phyloP scores from a whole-genome alignment of 1,140 invertebrate species.

The Drosophila nasuta region DNA sequence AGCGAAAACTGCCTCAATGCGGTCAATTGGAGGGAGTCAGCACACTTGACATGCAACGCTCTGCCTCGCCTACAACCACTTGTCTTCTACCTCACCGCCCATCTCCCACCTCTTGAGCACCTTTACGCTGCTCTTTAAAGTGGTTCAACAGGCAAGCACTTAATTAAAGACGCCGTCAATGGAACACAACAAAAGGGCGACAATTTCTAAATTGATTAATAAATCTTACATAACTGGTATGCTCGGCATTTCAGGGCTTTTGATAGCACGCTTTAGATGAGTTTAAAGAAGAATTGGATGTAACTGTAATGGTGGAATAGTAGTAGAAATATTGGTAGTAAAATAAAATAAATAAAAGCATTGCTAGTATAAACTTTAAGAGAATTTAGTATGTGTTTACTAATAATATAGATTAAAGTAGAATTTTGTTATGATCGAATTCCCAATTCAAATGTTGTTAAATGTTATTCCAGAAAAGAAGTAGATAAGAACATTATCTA shows the following conservation, averaged over 20 bases:
- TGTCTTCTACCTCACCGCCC: not conserved
- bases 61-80: not conserved
- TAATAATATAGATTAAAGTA: no score
- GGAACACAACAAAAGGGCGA: conserved; percentile 12
- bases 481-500: no score
- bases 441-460: no score
- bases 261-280: not conserved
- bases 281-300: not conserved
- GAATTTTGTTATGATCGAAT: no score
- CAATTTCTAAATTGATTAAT: conserved; percentile 12
- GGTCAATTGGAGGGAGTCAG: conserved; percentile 47
- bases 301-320: not conserved
- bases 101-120: not conserved
- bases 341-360: no score
- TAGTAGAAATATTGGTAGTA: not conserved
- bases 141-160: conserved; percentile 29
- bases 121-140: not conserved
- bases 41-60: conserved; percentile 62
- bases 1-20: conserved; percentile 56
- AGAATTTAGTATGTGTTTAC: no score
- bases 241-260: not conserved
- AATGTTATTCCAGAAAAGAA: no score
- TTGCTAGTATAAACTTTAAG: no score
- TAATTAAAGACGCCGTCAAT: conserved; percentile 40
- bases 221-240: not conserved